These are phyloP conservation scores for Theristicus caerulescens DNA, from an alignment of 2,113 vertebrate genomes.

Conservation along the genomic window DNA sequence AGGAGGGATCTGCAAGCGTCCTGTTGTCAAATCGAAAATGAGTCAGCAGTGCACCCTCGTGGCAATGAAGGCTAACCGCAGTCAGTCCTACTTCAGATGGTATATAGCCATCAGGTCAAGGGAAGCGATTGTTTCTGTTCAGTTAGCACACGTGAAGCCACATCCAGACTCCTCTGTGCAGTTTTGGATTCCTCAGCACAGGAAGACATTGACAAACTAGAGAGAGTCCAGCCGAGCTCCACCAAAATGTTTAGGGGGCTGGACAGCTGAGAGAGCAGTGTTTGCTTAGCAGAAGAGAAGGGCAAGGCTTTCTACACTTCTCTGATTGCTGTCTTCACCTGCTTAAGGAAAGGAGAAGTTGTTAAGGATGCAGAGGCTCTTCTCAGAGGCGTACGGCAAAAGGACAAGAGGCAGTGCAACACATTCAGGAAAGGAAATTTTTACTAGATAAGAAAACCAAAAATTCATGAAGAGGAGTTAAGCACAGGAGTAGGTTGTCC, in stretches of 20 bases:
- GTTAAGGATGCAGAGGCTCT: background rate
- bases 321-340: background rate
- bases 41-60: background rate
- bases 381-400: background rate
- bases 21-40: rapidly evolving
- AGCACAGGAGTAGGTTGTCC: background rate
- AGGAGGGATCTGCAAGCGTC: rapidly evolving
- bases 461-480: background rate
- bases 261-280: background rate
- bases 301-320: background rate
- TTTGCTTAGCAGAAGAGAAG: background rate
- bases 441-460: background rate
- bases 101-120: rapidly evolving
- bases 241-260: background rate
- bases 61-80: rapidly evolving
- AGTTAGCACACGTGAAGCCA: background rate
- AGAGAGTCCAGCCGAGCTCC: background rate
- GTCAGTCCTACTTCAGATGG: rapidly evolving
- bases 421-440: background rate
- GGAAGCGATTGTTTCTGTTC: background rate
- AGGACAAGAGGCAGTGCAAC: background rate
- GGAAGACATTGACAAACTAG: background rate
- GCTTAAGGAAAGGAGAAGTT: background rate
- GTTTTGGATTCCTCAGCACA: background rate
- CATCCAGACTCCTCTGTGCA: background rate